Evolutionary conservation across 2,797 vertebrate species (phyloP), one percentile per base, ranked within the genome.

Genomic region (Acrossocheilus wenchowensis): DNA sequence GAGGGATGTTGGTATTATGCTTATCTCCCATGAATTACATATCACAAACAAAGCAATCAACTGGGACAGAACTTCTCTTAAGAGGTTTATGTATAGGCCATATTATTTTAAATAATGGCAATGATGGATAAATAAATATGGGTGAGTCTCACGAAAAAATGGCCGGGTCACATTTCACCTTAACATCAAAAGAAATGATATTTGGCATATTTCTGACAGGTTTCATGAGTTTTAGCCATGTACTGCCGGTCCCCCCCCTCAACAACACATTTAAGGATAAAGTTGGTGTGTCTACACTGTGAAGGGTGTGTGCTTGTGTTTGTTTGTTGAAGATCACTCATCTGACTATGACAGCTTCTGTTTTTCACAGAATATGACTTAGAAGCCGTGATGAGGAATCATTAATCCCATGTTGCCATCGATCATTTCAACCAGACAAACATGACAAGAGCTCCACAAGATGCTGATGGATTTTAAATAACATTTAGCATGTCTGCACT

Each of bases 381-480:
- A 17, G 64, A 79, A 39, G 45, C 17, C 12, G 5, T 84, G 73
- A 69, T 78, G 74, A 78, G 60, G 73, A 84, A 84, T 52, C 82
- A 72, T 80, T 64, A 81, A 72, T 72, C 77, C 26, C n/a, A 54
- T 60, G 77, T 60, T 78, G 73, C 36, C 60, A 50, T 84, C 60
- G 4, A 66, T 77, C 60, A 64, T 84, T 57, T 45, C 64, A 60
- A 48, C 75, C 75, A 71, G 84, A 60, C 83, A 45, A 66, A 84
- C 15, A 71, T 30, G 45, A 71, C 50, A 69, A 85, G 52, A 72
- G 75, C 66, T 57, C n/a, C 19, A 26, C 26, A 52, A 62, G 78
- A 73, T 30, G 66, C 50, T 72, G 81, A 82, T 85, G 84, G 66
- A 80, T 85, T 62, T 86, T 45, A 78, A 87, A 60, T 69, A 69